phyloP scores from a whole-genome alignment of 2,888 invertebrate genomes.

The Scaptomyza caliginosa region DNA sequence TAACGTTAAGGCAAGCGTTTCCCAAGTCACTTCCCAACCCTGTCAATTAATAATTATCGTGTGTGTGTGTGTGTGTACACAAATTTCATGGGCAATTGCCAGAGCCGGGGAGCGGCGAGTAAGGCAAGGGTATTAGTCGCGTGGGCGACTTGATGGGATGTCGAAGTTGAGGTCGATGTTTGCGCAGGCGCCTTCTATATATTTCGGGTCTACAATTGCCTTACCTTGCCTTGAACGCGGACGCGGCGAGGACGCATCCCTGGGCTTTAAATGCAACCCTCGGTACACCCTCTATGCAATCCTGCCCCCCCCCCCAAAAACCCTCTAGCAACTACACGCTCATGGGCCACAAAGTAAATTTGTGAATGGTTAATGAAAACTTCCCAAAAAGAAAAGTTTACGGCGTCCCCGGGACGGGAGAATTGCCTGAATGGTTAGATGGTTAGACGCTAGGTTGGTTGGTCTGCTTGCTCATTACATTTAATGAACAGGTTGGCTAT shows the following conservation, averaged over 20 bases:
- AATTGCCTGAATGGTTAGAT: constrained; percentile 35
- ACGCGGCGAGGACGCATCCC: constrained; percentile 53
- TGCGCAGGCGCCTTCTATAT: constrained; percentile 58
- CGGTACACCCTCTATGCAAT: not conserved
- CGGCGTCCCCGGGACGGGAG: constrained; percentile 4
- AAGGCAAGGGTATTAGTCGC: constrained; percentile 35
- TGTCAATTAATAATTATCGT: constrained; percentile 77
- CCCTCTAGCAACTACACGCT: constrained; percentile 5
- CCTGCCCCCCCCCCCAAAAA: too few species aligned
- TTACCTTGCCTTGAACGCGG: constrained; percentile 50
- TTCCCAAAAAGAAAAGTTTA: constrained; percentile 42
- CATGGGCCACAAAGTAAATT: constrained; percentile 77
- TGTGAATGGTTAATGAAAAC: constrained; percentile 82
- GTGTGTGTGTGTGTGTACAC: constrained; percentile 64
- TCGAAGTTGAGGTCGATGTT: constrained; percentile 8
- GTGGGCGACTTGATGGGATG: constrained; percentile 53
- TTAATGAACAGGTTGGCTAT: constrained; percentile 65
- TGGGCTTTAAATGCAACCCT: constrained; percentile 22
- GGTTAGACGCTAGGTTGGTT: constrained; percentile 10
- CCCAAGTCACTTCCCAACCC: constrained; percentile 35
- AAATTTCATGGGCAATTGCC: constrained; percentile 82
- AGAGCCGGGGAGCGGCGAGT: constrained; percentile 1
- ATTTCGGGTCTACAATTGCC: not conserved
- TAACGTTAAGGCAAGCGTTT: constrained; percentile 6
- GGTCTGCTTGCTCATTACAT: constrained; percentile 71